These are phyloP conservation scores for Colostygia pectinataria DNA, from an alignment of 2,888 invertebrate species.

Conservation along the genomic window DNA sequence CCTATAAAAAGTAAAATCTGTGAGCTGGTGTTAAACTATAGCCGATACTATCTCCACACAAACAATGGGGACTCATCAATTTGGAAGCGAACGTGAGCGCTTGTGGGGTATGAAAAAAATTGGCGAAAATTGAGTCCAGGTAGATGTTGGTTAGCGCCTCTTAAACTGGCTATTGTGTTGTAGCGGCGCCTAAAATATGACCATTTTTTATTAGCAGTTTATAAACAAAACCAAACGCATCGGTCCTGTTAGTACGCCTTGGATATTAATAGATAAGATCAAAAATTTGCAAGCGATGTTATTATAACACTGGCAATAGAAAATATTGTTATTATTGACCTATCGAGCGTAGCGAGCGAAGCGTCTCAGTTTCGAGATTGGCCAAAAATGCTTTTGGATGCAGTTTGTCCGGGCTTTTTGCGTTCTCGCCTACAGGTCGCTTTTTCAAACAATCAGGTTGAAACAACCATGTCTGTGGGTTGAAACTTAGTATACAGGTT, in stretches of 20 bases:
- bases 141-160: conserved; percentile 66
- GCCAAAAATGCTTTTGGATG: too few relatives aligned
- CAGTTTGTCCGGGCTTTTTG: too few relatives aligned
- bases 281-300: conserved; percentile 19
- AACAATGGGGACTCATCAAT: conserved; percentile 69
- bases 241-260: conserved; percentile 37
- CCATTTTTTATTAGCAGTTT: conserved; percentile 52
- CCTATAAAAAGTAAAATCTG: conserved; percentile 34
- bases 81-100: conserved; percentile 50
- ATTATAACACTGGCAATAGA: background rate
- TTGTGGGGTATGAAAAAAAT: conserved; percentile 53
- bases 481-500: too few relatives aligned
- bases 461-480: too few relatives aligned
- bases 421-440: too few relatives aligned
- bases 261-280: conserved; percentile 31
- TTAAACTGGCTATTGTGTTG: conserved; percentile 62
- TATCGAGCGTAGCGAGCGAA: too few relatives aligned
- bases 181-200: conserved; percentile 64
- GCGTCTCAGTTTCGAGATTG: too few relatives aligned
- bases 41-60: conserved; percentile 54
- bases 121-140: conserved; percentile 63
- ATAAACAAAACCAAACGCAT: conserved; percentile 49
- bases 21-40: conserved; percentile 43
- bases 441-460: too few relatives aligned
- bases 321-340: background rate